A percentile compares a stretch with the other conserved stretches of the same genome.
Conservation (phyloP, 1,140 invertebrate genomes). For the Megathymus violae region DNA sequence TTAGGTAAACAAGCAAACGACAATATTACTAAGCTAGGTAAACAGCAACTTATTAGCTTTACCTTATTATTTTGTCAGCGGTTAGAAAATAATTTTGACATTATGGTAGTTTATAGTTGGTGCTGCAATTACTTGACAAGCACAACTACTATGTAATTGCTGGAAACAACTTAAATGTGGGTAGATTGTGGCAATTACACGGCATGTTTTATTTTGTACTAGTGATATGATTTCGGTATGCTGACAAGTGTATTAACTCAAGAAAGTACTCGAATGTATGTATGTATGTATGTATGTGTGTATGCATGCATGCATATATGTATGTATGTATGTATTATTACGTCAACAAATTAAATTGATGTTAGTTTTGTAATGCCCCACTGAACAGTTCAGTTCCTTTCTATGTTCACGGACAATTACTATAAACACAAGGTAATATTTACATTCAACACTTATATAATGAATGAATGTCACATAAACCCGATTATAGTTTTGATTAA, state of each 20-base stretch:
- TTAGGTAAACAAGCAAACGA: not conserved
- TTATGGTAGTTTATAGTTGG: slow-evolving; percentile 30
- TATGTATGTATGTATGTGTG: too few species aligned
- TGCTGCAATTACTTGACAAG: slow-evolving; percentile 33
- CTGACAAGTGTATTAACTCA: slow-evolving; percentile 32
- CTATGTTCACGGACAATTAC: too few species aligned
- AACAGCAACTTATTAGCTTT: slow-evolving; percentile 16
- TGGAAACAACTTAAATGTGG: slow-evolving; percentile 22
- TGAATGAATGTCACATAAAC: too few species aligned
- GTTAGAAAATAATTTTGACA: slow-evolving; percentile 34
- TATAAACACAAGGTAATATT: too few species aligned
- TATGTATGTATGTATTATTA: too few species aligned
- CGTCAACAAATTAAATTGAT: too few species aligned
- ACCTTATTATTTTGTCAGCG: slow-evolving; percentile 32
- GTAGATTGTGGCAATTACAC: slow-evolving; percentile 31
- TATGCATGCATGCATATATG: too few species aligned
- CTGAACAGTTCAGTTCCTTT: too few species aligned
- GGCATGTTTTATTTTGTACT: slow-evolving; percentile 35
- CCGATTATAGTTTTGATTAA: too few species aligned
- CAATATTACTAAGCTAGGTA: not conserved
- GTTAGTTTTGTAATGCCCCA: too few species aligned
- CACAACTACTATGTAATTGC: slow-evolving; percentile 27
- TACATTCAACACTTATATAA: too few species aligned
- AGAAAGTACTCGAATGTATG: too few species aligned
- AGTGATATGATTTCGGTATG: slow-evolving; percentile 31